These are phyloP conservation scores for Molossus alvarezi DNA, from an alignment of 2,797 vertebrate species.

Conservation along the genomic window DNA sequence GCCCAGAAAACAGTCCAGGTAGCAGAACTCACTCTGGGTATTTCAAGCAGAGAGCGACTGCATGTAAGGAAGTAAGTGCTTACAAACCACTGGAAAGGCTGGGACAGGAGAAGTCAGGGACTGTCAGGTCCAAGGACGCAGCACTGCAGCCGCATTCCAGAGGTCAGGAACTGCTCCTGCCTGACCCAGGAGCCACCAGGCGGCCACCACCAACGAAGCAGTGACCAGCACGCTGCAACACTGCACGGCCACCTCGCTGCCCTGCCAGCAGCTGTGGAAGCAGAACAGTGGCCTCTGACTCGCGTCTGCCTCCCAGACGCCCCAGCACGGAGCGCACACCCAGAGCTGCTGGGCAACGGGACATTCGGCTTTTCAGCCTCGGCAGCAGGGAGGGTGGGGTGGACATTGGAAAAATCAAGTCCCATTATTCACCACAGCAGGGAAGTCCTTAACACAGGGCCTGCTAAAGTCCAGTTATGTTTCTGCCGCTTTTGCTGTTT, in stretches of 20 bases:
- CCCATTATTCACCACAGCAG: not conserved
- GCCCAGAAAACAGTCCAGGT: not conserved
- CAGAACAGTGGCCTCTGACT: not conserved
- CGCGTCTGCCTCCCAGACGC: not conserved
- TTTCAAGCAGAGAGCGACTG: not conserved
- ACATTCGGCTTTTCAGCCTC: not conserved
- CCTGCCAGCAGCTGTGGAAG: not conserved
- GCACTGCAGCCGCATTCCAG: not conserved
- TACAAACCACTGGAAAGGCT: not conserved
- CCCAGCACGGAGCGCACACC: not conserved
- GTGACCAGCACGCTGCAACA: not conserved
- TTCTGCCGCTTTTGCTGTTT: not conserved
- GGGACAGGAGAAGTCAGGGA: not conserved
- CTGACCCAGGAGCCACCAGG: not conserved
- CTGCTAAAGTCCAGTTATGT: not conserved
- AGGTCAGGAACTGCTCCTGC: not conserved
- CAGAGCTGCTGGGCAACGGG: not conserved
- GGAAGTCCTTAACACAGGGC: not conserved
- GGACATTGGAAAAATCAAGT: constrained; percentile 15
- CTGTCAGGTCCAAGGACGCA: not conserved
- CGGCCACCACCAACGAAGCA: not conserved
- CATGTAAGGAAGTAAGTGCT: not conserved
- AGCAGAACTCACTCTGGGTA: not conserved
- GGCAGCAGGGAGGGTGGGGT: not conserved
- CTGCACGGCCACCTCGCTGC: not conserved